Evolutionary conservation across 2,797 vertebrate species (phyloP).

Genomic region (Anas capensis): DNA sequence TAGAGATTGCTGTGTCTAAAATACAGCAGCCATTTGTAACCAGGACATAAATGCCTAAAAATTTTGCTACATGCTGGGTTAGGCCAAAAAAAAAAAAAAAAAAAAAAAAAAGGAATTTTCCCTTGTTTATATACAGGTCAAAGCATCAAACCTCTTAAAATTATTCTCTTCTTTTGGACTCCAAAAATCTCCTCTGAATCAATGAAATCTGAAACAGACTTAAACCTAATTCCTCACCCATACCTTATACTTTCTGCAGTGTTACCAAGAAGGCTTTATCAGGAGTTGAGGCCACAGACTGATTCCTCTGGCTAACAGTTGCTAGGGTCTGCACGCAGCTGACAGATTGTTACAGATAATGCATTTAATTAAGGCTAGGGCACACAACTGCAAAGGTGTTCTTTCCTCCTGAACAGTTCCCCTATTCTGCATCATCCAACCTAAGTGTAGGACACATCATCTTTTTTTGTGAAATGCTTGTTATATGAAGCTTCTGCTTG

Average conservation of each 20-base stretch:
- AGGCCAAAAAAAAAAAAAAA: background rate
- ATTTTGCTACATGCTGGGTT: background rate
- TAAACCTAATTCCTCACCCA: fast-evolving
- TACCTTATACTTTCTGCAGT: background rate
- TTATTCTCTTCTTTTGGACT: background rate
- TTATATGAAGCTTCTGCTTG: background rate
- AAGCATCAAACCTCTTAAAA: background rate
- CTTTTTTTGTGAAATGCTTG: background rate
- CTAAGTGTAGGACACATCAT: background rate
- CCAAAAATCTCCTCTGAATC: background rate
- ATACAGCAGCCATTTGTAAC: background rate
- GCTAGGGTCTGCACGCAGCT: background rate
- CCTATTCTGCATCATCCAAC: background rate
- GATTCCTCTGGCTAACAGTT: background rate
- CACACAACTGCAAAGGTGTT: fast-evolving
- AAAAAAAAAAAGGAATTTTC: background rate
- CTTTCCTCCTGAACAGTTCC: background rate
- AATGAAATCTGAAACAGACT: background rate
- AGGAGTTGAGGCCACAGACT: background rate
- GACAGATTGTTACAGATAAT: background rate
- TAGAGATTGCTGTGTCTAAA: background rate
- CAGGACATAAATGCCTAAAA: background rate
- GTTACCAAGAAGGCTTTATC: background rate
- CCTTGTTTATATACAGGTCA: background rate
- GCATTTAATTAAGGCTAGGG: background rate